Evolutionary conservation across 2,113 vertebrate species (phyloP), one percentile per base, ranked within the genome.

Genomic region (Indicator maculatus): DNA sequence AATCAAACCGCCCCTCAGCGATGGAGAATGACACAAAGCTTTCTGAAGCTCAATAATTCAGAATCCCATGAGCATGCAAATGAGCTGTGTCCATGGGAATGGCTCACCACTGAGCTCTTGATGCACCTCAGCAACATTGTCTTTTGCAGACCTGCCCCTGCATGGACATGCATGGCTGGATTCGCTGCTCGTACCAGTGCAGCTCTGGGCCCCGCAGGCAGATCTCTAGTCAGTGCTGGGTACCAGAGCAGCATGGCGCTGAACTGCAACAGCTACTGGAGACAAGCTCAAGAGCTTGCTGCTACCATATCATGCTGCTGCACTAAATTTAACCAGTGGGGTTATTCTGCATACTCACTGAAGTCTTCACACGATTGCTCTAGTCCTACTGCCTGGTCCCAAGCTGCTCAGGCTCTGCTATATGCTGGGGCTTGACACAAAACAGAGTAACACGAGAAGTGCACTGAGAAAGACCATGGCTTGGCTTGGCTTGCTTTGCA

Each of bases 41-140:
- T 26, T 55, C 72, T 23, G 61, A 89, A 87, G 26, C 59, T 89
- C 66, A 66, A 63, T 88, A 94, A 90, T 88, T 74, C 87, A 80
- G 69, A 87, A 76, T 69, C 67, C 80, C 84, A 93, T 93, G 73
- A 95, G n/a, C 79, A 84, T 88, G 84, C 71, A 94, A 80, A 95
- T 91, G 26, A 83, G 28, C 60, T 87, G 69, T 60, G 83, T 71
- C 59, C 76, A 83, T 9, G 69, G 39, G 85, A 72, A 44, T 20
- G 33, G 59, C 78, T 94, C 72, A 79, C 61, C 45, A 39, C 65
- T 17, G 59, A 89, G 76, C 30, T 74, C 61, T 80, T 56, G 8
- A 19, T 23, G 59, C 55, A 72, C n/a, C 33, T 38, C 21, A 76
- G 71, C 81, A 83, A 36, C 60, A 27, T 31, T 50, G 30, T 4